These are phyloP conservation scores for Gorsachius goisagi DNA, from an alignment of 2,113 vertebrate species.

Conservation along the genomic window DNA sequence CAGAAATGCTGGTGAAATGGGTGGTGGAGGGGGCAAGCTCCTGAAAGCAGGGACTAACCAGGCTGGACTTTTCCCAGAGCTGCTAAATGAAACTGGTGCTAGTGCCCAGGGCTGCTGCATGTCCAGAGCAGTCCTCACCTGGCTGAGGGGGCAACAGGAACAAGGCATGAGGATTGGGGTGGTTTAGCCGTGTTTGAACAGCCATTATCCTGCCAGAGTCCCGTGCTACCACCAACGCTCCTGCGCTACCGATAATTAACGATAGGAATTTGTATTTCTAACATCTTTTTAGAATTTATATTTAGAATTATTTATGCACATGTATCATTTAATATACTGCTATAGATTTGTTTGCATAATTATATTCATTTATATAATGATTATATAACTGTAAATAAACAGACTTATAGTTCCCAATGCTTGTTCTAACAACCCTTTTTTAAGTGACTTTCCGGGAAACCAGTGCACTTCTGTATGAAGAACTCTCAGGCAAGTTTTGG, in stretches of 20 bases:
- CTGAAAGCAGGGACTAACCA: not conserved
- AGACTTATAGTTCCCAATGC: not conserved
- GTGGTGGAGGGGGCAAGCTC: not conserved
- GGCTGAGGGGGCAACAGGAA: not conserved
- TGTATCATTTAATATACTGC: not conserved
- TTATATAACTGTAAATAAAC: not conserved
- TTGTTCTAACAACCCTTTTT: not conserved
- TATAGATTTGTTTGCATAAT: not conserved
- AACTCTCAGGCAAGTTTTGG: not conserved
- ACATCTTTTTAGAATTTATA: not conserved
- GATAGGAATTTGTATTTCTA: not conserved
- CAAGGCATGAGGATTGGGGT: accelerated
- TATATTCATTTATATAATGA: not conserved
- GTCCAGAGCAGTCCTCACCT: not conserved
- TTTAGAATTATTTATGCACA: not conserved
- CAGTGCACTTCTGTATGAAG: not conserved
- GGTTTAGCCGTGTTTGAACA: not conserved
- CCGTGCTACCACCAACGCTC: not conserved
- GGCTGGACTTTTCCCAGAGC: not conserved
- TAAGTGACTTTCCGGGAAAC: not conserved
- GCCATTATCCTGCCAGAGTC: not conserved
- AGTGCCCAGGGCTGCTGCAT: not conserved
- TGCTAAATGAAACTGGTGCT: not conserved
- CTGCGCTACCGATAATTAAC: not conserved
- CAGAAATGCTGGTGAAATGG: not conserved